Evolutionary conservation across 1,140 invertebrate genomes (phyloP).

Genomic region (Cotesia chilonis): DNA sequence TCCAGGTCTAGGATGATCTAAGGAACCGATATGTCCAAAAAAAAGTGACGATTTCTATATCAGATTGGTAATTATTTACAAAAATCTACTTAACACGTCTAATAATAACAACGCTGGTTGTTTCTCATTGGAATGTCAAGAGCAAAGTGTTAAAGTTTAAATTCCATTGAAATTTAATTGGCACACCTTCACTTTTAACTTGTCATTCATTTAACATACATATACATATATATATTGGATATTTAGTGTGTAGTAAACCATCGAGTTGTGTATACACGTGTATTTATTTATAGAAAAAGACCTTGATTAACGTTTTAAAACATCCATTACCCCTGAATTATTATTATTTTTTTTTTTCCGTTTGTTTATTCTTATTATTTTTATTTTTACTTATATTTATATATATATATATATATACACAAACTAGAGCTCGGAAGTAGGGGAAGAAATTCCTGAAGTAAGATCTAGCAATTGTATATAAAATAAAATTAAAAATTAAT

Average conservation of each 20-base stretch:
- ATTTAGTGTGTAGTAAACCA: slow-evolving; percentile 39
- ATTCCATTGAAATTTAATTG: slow-evolving; percentile 9
- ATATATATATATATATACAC: too few relatives aligned
- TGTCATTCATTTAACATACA: background rate
- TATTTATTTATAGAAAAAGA: slow-evolving; percentile 58
- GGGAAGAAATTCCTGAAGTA: too few relatives aligned
- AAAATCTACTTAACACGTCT: too few relatives aligned
- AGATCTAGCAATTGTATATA: too few relatives aligned
- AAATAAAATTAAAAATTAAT: too few relatives aligned
- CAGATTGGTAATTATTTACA: too few relatives aligned
- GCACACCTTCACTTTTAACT: slow-evolving; percentile 3
- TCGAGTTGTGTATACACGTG: slow-evolving; percentile 44
- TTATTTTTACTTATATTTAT: too few relatives aligned
- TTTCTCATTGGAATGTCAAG: slow-evolving; percentile 40
- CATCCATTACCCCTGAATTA: slow-evolving; percentile 26
- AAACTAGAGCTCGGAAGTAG: too few relatives aligned
- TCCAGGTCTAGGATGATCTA: too few relatives aligned
- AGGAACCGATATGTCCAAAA: background rate
- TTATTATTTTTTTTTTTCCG: slow-evolving; percentile 36
- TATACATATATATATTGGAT: background rate
- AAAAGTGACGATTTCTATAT: background rate
- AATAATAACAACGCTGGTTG: too few relatives aligned
- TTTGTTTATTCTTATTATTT: background rate
- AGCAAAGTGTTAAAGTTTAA: slow-evolving; percentile 20
- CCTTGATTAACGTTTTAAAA: slow-evolving; percentile 52